A percentile compares a stretch with the other conserved stretches of the same genome.
Conservation (phyloP, 1,140 invertebrate genomes). For the Hesperophylax magnus region DNA sequence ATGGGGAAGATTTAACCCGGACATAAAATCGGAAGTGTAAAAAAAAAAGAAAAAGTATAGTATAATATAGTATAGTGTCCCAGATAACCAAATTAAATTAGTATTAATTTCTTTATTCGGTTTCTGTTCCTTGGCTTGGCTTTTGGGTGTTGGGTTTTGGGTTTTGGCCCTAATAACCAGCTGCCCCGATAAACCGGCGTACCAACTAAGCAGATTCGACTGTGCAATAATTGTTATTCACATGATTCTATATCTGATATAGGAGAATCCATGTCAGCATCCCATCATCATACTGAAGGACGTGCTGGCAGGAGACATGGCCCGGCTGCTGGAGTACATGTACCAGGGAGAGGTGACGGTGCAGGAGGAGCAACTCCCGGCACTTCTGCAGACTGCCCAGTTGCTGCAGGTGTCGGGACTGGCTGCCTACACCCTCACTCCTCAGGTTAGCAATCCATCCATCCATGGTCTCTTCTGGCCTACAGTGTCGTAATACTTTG, state of each 20-base stretch:
- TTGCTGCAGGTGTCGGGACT: constrained; percentile 82
- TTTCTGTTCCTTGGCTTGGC: too few relatives aligned
- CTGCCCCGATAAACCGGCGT: too few relatives aligned
- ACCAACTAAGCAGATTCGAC: too few relatives aligned
- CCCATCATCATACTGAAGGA: constrained; percentile 86
- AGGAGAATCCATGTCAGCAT: constrained; percentile 88
- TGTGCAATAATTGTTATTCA: too few relatives aligned
- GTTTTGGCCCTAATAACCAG: too few relatives aligned
- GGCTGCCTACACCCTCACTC: not conserved
- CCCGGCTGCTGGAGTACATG: constrained; percentile 82
- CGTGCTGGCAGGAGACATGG: constrained; percentile 77
- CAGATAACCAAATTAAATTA: too few relatives aligned
- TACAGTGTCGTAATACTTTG: not conserved
- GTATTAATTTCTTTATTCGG: too few relatives aligned
- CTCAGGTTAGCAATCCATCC: not conserved
- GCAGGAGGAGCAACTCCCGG: constrained; percentile 78
- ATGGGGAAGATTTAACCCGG: too few relatives aligned
- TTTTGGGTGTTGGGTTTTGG: too few relatives aligned
- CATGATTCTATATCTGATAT: not conserved
- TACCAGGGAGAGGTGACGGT: constrained; percentile 85
- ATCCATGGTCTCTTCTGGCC: not conserved
- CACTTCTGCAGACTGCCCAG: constrained; percentile 81
- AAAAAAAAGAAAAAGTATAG: too few relatives aligned
- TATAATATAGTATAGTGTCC: too few relatives aligned
- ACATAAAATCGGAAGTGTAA: too few relatives aligned